These are phyloP conservation scores for Xiphophorus birchmanni DNA, from an alignment of 2,797 vertebrate genomes.

Conservation along the genomic window DNA sequence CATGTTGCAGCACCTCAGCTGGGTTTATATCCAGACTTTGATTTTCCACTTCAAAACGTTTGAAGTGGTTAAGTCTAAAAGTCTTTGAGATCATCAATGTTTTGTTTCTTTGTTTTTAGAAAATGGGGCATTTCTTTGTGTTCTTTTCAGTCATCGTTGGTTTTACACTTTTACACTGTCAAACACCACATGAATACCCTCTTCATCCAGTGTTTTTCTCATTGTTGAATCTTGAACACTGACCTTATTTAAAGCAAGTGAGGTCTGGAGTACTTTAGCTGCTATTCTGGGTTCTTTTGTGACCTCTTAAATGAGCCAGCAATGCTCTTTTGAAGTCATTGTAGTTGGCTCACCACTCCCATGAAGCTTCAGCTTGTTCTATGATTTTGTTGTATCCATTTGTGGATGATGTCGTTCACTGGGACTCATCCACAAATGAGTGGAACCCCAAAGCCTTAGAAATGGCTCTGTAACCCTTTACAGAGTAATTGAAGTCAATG, in stretches of 20 bases:
- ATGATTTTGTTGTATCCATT: not conserved
- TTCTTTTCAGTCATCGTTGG: not conserved
- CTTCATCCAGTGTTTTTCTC: not conserved
- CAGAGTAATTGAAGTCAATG: not conserved
- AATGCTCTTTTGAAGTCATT: not conserved
- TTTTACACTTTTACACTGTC: not conserved
- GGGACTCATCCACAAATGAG: not conserved
- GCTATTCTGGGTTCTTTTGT: not conserved
- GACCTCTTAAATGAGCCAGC: not conserved
- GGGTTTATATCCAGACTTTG: not conserved
- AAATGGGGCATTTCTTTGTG: not conserved
- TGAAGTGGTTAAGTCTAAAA: not conserved
- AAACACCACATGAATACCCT: not conserved
- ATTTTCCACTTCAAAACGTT: not conserved
- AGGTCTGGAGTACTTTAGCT: not conserved
- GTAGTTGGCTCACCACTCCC: not conserved
- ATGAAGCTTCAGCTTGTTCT: not conserved
- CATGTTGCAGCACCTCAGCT: not conserved
- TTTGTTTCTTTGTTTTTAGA: not conserved
- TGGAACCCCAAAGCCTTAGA: not conserved
- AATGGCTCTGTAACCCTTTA: not conserved
- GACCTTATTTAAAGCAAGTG: not conserved
- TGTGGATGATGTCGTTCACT: not conserved
- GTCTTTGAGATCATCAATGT: not conserved
- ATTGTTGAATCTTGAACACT: not conserved